Evolutionary conservation across 2,888 invertebrate species (phyloP), one percentile per base, ranked within the genome.

Genomic region (Blera fallax): DNA sequence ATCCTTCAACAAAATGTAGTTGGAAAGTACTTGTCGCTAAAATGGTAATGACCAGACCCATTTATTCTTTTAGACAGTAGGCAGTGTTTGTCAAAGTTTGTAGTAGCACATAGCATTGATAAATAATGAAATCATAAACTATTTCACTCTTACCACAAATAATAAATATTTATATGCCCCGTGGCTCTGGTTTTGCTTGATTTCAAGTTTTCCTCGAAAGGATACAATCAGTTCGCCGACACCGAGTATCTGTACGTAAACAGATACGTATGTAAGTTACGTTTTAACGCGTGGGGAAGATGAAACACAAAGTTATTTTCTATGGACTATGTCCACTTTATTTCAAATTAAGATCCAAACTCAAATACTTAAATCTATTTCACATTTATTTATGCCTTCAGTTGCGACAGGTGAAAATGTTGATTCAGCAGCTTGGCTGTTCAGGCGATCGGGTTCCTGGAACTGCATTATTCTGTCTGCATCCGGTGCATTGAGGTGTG

Each of bases 121-220:
- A 52, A 52, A 52, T 52, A 27, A 27, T n/a, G 18, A 52, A 52
- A n/a, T 52, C 52, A 27, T 52, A 52, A n/a, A 27, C n/a, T n/a
- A 52, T 27, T 27, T 27, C 52, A 52, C 11, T 52, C 52, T 52
- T 52, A n/a, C 14, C 52, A 24, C 27, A 27, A 27, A 52, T 27
- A 27, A 52, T 27, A 27, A 52, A 52, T n/a, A 52, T 52, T 52
- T 52, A 27, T 2, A 52, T 27, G n/a, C 24, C 27, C 27, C 27
- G 27, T n/a, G n/a, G 52, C 2, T 3, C 27, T n/a, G 52, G 27
- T 52, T 52, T 52, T 27, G n/a, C 27, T 52, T 52, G 27, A 52
- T 52, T 3, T 52, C n/a, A n/a, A 52, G 27, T 27, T 52, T 52
- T 27, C 27, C 27, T 52, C 27, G 27, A 52, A 52, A 52, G n/a